These are phyloP conservation scores for Drosophila pegasa DNA, from an alignment of 2,888 invertebrate genomes.

Conservation along the genomic window DNA sequence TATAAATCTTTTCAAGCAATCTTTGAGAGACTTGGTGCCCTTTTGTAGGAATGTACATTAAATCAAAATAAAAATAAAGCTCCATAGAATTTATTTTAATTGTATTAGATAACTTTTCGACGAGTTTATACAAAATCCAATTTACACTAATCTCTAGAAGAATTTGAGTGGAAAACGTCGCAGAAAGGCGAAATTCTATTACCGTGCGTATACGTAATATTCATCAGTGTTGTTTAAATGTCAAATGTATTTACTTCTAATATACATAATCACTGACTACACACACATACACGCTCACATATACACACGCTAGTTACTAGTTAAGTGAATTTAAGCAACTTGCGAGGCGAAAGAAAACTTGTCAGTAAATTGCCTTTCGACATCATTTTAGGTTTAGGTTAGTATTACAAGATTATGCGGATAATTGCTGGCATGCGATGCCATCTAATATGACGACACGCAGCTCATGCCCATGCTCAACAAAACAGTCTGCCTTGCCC, in stretches of 20 bases:
- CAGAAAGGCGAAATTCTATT: background rate
- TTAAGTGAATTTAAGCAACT: slow-evolving; percentile 58
- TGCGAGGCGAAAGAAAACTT: slow-evolving; percentile 29
- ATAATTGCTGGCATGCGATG: slow-evolving; percentile 78
- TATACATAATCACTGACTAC: slow-evolving; percentile 40
- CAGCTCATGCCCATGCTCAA: slow-evolving; percentile 40
- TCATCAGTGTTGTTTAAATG: slow-evolving; percentile 36
- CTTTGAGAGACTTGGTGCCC: background rate
- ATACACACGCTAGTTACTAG: slow-evolving; percentile 34
- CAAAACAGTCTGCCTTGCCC: slow-evolving; percentile 3
- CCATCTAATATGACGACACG: slow-evolving; percentile 64
- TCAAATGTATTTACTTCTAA: slow-evolving; percentile 47
- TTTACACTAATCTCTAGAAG: slow-evolving; percentile 6
- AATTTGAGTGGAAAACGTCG: slow-evolving; percentile 2
- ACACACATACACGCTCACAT: slow-evolving; percentile 7
- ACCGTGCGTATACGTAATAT: slow-evolving; percentile 51
- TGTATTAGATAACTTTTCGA: background rate
- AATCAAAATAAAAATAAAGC: background rate
- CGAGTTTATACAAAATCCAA: slow-evolving; percentile 1
- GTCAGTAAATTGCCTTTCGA: slow-evolving; percentile 59
- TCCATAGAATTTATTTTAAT: slow-evolving; percentile 6
- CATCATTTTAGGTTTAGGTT: slow-evolving; percentile 59
- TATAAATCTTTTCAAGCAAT: background rate
- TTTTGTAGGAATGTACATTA: background rate
- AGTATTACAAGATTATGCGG: slow-evolving; percentile 78